A percentile compares a stretch with the other conserved stretches of the same genome.
These are phyloP conservation scores for Teleiodes luculella DNA, from an alignment of 2,888 invertebrate species.

Conservation along the genomic window DNA sequence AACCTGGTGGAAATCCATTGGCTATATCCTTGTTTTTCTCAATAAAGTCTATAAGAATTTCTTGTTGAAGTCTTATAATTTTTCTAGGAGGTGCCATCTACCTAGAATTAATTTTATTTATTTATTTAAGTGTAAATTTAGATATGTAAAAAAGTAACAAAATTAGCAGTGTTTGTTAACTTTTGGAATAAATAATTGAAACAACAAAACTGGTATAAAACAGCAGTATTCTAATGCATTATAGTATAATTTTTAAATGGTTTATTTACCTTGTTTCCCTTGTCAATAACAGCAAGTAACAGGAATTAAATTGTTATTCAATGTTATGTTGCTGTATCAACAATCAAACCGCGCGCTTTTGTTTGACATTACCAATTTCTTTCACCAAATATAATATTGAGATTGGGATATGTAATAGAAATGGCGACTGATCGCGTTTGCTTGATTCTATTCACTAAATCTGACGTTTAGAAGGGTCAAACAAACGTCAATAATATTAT, in stretches of 20 bases:
- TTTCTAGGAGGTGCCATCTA: constrained; percentile 65
- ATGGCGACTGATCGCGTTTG: constrained; percentile 21
- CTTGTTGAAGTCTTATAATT: constrained; percentile 54
- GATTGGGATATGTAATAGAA: constrained; percentile 47
- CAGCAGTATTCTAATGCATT: too few relatives aligned
- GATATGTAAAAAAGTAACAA: too few relatives aligned
- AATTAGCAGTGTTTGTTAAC: too few relatives aligned
- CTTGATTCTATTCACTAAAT: too few relatives aligned
- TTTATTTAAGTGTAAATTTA: background rate
- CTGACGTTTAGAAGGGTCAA: constrained; percentile 4
- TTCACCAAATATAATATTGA: constrained; percentile 33
- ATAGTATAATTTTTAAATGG: too few relatives aligned
- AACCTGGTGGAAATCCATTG: constrained; percentile 48
- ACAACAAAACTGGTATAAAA: too few relatives aligned
- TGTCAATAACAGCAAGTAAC: too few relatives aligned
- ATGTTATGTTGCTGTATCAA: background rate
- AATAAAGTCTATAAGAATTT: constrained; percentile 58
- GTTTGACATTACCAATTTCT: constrained; percentile 58
- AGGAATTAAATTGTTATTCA: too few relatives aligned
- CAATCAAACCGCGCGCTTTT: constrained; percentile 35
- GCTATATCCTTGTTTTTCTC: constrained; percentile 59
- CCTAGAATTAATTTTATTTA: background rate
- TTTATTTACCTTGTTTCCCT: too few relatives aligned
- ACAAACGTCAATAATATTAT: background rate
- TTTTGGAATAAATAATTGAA: too few relatives aligned